Percentiles rank a stretch among this genome's conserved stretches.
Conservation (phyloP, 2,113 vertebrate species). For the Leptobrachium ailaonicum region DNA sequence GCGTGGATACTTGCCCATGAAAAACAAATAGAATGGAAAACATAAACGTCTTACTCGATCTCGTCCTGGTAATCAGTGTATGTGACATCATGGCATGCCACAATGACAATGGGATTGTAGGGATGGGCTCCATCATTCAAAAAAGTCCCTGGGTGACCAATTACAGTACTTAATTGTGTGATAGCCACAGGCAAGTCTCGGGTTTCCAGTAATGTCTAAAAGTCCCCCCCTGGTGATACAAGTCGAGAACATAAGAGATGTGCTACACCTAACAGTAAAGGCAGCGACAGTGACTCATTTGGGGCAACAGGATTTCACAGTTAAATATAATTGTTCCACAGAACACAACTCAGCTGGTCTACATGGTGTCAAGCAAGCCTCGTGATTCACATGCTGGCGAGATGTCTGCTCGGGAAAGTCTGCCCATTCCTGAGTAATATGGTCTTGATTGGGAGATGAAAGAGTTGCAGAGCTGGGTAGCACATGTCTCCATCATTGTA, state of each 20-base stretch:
- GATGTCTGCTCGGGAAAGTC: neutral
- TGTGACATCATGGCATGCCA: constrained; percentile 20
- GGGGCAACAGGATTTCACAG: constrained; percentile 35
- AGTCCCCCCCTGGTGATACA: constrained; percentile 4
- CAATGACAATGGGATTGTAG: constrained; percentile 21
- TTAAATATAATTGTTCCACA: constrained; percentile 14
- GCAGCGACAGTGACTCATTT: constrained; percentile 21
- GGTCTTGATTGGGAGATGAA: neutral
- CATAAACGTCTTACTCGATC: constrained; percentile 11
- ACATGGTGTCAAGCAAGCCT: neutral
- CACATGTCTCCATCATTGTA: no score
- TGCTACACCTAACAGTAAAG: constrained; percentile 1
- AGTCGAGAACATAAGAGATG: neutral
- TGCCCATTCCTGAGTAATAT: neutral
- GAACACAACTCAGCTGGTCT: constrained; percentile 33
- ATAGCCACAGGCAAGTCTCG: constrained; percentile 1
- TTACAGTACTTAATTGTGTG: constrained; percentile 36
- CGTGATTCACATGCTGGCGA: neutral
- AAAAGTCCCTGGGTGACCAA: constrained; percentile 36
- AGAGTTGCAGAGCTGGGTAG: neutral
- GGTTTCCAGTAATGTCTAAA: neutral
- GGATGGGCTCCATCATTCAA: constrained; percentile 3
- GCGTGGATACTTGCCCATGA: constrained; percentile 27
- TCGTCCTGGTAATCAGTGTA: constrained; percentile 24
- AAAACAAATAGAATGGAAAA: constrained; percentile 36